Percentiles rank a stretch among this genome's conserved stretches.
These are phyloP conservation scores for Sarcophaga rosellei DNA, from an alignment of 2,888 invertebrate genomes.

Conservation along the genomic window DNA sequence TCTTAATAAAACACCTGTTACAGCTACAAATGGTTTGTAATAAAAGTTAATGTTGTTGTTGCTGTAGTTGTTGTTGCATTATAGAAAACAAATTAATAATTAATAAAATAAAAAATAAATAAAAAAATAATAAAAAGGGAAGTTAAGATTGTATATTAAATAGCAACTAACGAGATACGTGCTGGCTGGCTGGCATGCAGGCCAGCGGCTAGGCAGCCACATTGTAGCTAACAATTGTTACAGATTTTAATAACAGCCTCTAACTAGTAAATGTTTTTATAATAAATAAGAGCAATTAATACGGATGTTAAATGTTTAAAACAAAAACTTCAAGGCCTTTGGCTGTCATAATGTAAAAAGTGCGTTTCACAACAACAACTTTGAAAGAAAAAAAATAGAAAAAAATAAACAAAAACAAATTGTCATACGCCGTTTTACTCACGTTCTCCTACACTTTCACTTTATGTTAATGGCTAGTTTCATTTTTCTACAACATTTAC, in stretches of 20 bases:
- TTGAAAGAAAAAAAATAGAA: too few species aligned
- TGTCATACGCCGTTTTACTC: conserved; percentile 7
- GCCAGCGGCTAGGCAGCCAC: too few species aligned
- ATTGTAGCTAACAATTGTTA: conserved; percentile 3
- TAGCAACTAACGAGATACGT: too few species aligned
- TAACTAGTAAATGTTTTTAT: conserved; percentile 1
- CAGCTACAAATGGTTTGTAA: too few species aligned
- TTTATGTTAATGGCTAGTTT: not conserved
- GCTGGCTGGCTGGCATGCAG: too few species aligned
- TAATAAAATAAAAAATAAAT: not conserved
- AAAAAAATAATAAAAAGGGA: not conserved
- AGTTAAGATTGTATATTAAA: too few species aligned
- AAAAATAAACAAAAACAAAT: not conserved
- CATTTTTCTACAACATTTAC: not conserved
- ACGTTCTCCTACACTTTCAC: conserved; percentile 39
- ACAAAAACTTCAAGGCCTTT: conserved; percentile 38
- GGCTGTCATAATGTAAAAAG: conserved; percentile 6
- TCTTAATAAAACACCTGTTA: too few species aligned
- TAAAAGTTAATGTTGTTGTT: too few species aligned
- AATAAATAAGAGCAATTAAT: not conserved
- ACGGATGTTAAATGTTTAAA: too few species aligned
- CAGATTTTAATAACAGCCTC: conserved; percentile 6
- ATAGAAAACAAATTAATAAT: not conserved
- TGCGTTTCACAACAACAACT: conserved; percentile 13
- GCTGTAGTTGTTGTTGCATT: too few species aligned